Evolutionary conservation across 2,113 vertebrate genomes (phyloP).

Genomic region (Australoheros scitulus): DNA sequence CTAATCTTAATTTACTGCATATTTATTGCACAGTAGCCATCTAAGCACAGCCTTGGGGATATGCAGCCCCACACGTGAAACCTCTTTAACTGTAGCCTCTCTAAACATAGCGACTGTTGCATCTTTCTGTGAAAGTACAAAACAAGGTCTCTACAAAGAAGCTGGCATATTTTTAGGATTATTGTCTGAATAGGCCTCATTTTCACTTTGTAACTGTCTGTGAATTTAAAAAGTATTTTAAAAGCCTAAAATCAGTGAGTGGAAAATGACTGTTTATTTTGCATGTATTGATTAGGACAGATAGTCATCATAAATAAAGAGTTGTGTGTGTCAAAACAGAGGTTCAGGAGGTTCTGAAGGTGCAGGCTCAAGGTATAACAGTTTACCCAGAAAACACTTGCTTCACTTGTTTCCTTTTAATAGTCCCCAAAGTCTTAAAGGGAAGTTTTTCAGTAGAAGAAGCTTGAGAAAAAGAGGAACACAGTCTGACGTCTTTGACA

Average conservation of each 20-base stretch:
- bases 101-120: too few relatives aligned
- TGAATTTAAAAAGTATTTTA: background rate
- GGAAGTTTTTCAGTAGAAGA: background rate
- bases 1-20: background rate
- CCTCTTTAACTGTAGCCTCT: too few relatives aligned
- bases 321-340: background rate
- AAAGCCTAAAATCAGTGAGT: background rate
- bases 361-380: background rate
- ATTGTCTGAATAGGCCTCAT: background rate
- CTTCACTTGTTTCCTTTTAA: background rate
- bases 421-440: background rate
- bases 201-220: background rate
- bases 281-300: background rate
- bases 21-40: background rate
- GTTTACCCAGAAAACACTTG: background rate
- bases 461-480: slow-evolving; percentile 23
- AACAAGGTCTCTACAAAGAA: background rate
- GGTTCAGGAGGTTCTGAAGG: too few relatives aligned
- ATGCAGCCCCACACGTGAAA: too few relatives aligned
- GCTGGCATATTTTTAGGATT: background rate
- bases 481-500: background rate
- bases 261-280: background rate
- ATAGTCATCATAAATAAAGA: background rate
- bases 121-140: background rate
- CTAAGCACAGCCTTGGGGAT: too few relatives aligned